Evolutionary conservation across 1,140 invertebrate genomes (phyloP), one percentile per base, ranked within the genome.

Genomic region (Drosophila malerkotliana): DNA sequence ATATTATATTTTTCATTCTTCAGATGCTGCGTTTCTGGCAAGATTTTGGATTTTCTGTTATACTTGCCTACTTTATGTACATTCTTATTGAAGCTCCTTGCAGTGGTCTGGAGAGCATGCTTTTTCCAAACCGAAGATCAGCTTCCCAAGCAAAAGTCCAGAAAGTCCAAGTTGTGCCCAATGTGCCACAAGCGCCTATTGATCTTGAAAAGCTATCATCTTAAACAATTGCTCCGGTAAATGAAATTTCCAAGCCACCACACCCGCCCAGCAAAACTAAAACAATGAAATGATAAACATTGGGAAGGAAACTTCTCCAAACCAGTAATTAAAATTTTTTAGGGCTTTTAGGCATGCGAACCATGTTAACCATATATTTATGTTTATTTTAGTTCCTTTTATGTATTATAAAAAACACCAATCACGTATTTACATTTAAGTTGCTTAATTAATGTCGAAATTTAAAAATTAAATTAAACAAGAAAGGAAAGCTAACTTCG

Each of bases 21-120:
- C 3, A 81, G 78, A 72, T 72, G 53, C 21, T 81, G n/a, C 49
- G 45, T 10, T 82, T 82, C 28, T 81, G 79, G 79, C 61, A 76
- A 21, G 68, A 77, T 67, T 81, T 79, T 49, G 77, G 79, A 1
- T 64, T 80, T 14, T 77, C 79, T 0, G 12, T 81, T 24, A 10
- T 81, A 0, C 8, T 81, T 1, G 73, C 79, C n/a, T 51, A 72
- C 51, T n/a, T 72, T 4, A 61, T 77, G 30, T 60, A 81, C 30
- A 67, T 81, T 37, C 34, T 75, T 37, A 62, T 81, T 32, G 79
- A 81, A 28, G 77, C 79, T 12, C 79, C 79, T 9, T 62, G 69
- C 21, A 48, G 48, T 0, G 77, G 73, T 2, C 12, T 81, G 37
- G 66, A 79, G 28, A 80, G 26, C 12, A 32, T 66, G 8, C 24